Evolutionary conservation across 1,140 invertebrate genomes (phyloP).

Genomic region (Bombyx mori): ASM3026992v2 NC_085130.1:19012501-19013000

Average conservation of each 20-base stretch:
- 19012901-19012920: too few species aligned
- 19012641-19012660: conserved; percentile 96
- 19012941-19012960: too few species aligned
- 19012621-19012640: conserved; percentile 94
- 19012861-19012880: too few species aligned
- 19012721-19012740: neutral
- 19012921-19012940: too few species aligned
- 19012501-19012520: neutral
- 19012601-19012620: conserved; percentile 88
- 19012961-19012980: too few species aligned
- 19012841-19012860: too few species aligned
- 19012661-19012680: conserved; percentile 98
- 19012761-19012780: conserved; percentile 22
- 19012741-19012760: conserved; percentile 20
- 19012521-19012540: neutral
- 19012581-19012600: neutral
- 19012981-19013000: too few species aligned
- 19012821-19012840: neutral
- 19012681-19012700: conserved; percentile 77
- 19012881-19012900: too few species aligned
- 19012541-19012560: neutral
- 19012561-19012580: too few species aligned
- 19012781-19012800: conserved; percentile 40
- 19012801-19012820: conserved; percentile 49
- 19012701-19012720: neutral